Conservation (phyloP, 1,140 invertebrate species). For the Habropoda laboriosa region DNA sequence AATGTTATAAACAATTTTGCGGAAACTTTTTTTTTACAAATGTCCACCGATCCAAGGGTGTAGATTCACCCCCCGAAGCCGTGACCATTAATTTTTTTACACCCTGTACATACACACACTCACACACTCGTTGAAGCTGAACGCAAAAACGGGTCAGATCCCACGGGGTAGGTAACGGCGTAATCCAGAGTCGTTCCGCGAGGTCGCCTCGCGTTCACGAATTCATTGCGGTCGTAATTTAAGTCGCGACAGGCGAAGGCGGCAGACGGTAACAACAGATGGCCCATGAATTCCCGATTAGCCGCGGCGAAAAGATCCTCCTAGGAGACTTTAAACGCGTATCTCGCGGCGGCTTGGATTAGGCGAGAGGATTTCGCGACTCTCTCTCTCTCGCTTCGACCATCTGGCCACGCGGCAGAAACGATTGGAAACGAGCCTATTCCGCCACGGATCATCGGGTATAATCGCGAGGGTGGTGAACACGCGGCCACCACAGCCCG, state of each 20-base stretch:
- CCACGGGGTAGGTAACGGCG: not conserved
- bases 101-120: no score
- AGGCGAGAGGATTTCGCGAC: slow-evolving; percentile 57
- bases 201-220: not conserved
- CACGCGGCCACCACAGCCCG: no score
- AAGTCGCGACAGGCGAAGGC: slow-evolving; percentile 2
- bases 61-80: no score
- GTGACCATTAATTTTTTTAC: no score
- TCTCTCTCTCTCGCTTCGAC: slow-evolving; percentile 35
- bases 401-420: slow-evolving; percentile 65
- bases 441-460: slow-evolving; percentile 65
- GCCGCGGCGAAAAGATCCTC: slow-evolving; percentile 35
- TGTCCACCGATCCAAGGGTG: no score
- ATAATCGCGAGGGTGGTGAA: slow-evolving; percentile 59
- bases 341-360: slow-evolving; percentile 51
- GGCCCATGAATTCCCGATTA: slow-evolving; percentile 62
- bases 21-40: no score
- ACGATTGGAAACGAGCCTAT: slow-evolving; percentile 64
- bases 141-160: not conserved
- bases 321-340: slow-evolving; percentile 51
- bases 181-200: not conserved
- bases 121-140: not conserved
- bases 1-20: no score
- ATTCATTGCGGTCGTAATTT: slow-evolving; percentile 43
- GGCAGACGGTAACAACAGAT: slow-evolving; percentile 54